Evolutionary conservation across 2,888 invertebrate species (phyloP).

Genomic region (Volucella zonaria): DNA sequence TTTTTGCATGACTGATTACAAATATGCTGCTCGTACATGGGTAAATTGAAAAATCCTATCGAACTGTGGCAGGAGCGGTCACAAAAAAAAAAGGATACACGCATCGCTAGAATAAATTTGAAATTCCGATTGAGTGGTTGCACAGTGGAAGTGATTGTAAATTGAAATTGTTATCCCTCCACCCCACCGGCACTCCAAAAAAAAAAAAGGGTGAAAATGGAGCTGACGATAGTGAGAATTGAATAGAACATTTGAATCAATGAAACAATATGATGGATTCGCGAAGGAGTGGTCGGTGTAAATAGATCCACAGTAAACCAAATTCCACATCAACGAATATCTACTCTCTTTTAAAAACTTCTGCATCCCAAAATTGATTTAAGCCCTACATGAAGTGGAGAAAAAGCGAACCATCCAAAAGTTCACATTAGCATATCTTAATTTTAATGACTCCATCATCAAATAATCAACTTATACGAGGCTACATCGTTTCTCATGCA

Average conservation of each 20-base stretch:
- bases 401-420: conserved; percentile 10
- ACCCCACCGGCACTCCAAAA: too few species aligned
- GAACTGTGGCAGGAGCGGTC: conserved; percentile 25
- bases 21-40: conserved; percentile 61
- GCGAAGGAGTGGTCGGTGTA: too few species aligned
- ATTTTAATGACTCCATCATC: conserved; percentile 69
- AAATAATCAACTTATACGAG: conserved; percentile 63
- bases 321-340: too few species aligned
- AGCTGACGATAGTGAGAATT: too few species aligned
- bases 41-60: conserved; percentile 52
- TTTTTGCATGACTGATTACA: conserved; percentile 72
- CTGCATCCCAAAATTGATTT: conserved; percentile 41
- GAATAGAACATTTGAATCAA: too few species aligned
- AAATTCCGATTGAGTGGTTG: conserved; percentile 68
- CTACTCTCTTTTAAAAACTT: too few species aligned
- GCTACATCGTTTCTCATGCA: conserved; percentile 6
- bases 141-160: conserved; percentile 61
- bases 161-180: conserved; percentile 32
- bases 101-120: conserved; percentile 56
- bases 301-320: too few species aligned
- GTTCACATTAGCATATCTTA: conserved; percentile 69
- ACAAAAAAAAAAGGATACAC: conserved; percentile 25
- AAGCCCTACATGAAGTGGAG: conserved; percentile 7
- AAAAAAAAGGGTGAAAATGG: too few species aligned
- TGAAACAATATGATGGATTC: too few species aligned